Base-by-base conservation (phyloP, 2,888 invertebrate species). In the Drosophila leonis region DNA sequence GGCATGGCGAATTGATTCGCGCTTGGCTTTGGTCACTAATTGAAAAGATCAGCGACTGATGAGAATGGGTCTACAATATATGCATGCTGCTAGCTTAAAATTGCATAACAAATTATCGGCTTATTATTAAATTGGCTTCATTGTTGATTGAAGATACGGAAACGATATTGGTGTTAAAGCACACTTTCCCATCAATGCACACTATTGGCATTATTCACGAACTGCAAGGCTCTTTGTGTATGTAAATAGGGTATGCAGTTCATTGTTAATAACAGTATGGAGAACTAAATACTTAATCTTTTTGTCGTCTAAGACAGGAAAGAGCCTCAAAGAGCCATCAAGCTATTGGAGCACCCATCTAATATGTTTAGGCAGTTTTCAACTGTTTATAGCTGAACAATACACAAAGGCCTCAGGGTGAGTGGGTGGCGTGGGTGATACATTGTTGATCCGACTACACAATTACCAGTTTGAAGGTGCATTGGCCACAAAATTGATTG, bases 1-100 rank as follows among this genome's bases (percentile, higher is more conserved):
- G 75, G 78, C 71, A 74, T 65, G 68, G 73, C 72, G 74, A 68
- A 73, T 74, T 78, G 72, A 82, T 75, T 75, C 77, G 59, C n/a
- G 64, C 41, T n/a, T n/a, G 72, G 72, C 75, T 65, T 72, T 78
- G 65, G 29, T 44, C 63, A 59, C 81, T 85, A 85, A 85, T 88
- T 87, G 85, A 79, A 69, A 39, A 81, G 77, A 85, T 85, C 85
- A 82, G 60, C 67, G 70, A 63, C 37, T 55, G 63, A 61, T 61
- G 13, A 13, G 41, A 24, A 27, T 51, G 39, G 44, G 29, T 27
- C 15, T 7, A n/a, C 12, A 4, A 35, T 42, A 68, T 46, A 61
- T 52, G 70, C 37, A 55, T 57, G 65, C 49, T 44, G 42, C 27
- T 5, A 48, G 52, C 49, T 41, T 51, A 10, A 46, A 68, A 48